Percentiles rank a stretch among this genome's conserved stretches.
Evolutionary conservation across 2,113 vertebrate species (phyloP).

Genomic region (Noturus placidus): DNA sequence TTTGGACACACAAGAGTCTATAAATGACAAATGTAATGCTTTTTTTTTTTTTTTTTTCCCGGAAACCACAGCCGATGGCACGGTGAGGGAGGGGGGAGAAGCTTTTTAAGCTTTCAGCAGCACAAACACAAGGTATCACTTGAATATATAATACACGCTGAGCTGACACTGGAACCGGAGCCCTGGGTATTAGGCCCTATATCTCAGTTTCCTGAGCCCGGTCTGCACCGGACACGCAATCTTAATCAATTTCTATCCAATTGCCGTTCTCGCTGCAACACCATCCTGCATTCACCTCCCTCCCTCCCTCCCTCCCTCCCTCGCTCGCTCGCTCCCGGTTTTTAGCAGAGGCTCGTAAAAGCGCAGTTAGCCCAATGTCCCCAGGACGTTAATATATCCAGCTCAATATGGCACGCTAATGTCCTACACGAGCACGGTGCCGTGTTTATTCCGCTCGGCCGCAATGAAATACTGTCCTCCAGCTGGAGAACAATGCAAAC

Average conservation of each 20-base stretch:
- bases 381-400: conserved; percentile 45
- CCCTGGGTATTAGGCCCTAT: conserved; percentile 46
- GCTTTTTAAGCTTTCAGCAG: conserved; percentile 57
- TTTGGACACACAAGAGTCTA: conserved; percentile 47
- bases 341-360: conserved; percentile 50
- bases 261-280: conserved; percentile 52
- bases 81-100: conserved; percentile 23
- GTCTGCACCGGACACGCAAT: conserved; percentile 40
- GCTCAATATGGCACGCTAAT: conserved; percentile 51
- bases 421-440: conserved; percentile 35
- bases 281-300: conserved; percentile 32
- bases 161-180: conserved; percentile 57
- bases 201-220: conserved; percentile 50
- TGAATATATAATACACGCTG: conserved; percentile 60
- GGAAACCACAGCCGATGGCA: conserved; percentile 53
- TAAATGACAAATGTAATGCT: conserved; percentile 61
- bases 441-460: conserved; percentile 15
- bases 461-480: conserved; percentile 30
- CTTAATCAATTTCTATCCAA: conserved; percentile 61
- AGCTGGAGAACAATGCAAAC: conserved; percentile 41
- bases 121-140: conserved; percentile 59
- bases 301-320: background rate
- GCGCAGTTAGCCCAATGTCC: conserved; percentile 52
- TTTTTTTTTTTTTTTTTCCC: conserved; percentile 59
- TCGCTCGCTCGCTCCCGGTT: conserved; percentile 41